Base-by-base conservation (phyloP, 2,888 invertebrate species). In the Tiliacea citrago region DNA sequence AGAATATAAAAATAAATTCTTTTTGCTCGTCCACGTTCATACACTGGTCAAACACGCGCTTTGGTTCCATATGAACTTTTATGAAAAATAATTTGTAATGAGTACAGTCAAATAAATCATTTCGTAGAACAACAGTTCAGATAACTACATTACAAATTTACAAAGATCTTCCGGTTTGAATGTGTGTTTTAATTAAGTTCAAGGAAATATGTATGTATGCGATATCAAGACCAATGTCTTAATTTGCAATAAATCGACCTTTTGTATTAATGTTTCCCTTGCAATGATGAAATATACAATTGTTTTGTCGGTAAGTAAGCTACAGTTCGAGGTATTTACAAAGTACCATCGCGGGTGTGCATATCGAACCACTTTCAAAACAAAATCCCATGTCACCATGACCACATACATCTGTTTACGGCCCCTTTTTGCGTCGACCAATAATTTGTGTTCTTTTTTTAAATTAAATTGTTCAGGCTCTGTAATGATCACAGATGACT, bases 121-220 rank as follows among this genome's bases (percentile, higher is more conserved):
- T 57, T n/a, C 42, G 18, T 47, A 51, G 21, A 65, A 49, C 29
- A 18, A 13, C n/a, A n/a, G n/a, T 45, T 74, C 42, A 42, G 12
- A 49, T 73, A 78, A 16, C 49, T 42, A 45, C 16, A 5, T 3
- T 2, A n/a, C n/a, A n/a, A n/a, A n/a, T n/a, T n/a, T 18, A 55
- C 55, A 68, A 63, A 76, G 57, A 76, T 24, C 45, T 78, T 63
- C 57, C 57, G 57, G 51, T 42, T 57, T 21, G 13, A 67, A 45
- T 51, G 29, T 75, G 8, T 63, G 47, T 81, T 67, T 57, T 58
- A 39, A 62, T 67, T 82, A 82, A 78, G 68, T 68, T 82, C 68
- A 78, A 82, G 78, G 77, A 53, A 24, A 51, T 12, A 29, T 35
- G 29, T 18, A 12, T n/a, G n/a, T n/a, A n/a, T n/a, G n/a, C n/a